phyloP scores from a whole-genome alignment of 2,797 vertebrate species.

The Simalia tracyae region DNA sequence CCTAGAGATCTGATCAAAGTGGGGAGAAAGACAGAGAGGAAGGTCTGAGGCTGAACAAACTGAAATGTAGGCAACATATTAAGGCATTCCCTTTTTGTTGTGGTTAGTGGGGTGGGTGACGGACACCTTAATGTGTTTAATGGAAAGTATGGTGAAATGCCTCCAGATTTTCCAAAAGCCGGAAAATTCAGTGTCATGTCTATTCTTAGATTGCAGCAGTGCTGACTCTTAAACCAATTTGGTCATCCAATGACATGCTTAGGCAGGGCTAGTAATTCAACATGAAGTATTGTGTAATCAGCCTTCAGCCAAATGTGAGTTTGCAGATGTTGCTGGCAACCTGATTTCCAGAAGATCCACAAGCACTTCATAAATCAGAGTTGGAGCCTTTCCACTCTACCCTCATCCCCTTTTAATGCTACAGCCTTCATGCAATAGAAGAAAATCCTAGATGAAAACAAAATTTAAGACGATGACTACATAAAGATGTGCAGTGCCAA shows the following conservation, averaged over 20 bases:
- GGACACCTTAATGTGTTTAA: neutral
- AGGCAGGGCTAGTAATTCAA: constrained; percentile 25
- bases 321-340: neutral
- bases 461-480: neutral
- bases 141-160: neutral
- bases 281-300: constrained; percentile 7
- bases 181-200: neutral
- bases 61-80: neutral
- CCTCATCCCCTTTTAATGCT: neutral
- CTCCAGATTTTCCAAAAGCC: neutral
- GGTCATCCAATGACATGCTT: constrained; percentile 7
- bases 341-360: neutral
- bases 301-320: neutral
- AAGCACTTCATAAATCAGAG: constrained; percentile 8
- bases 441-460: neutral
- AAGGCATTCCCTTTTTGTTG: neutral
- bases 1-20: neutral
- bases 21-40: neutral
- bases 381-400: neutral
- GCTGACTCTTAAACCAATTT: constrained; percentile 9
- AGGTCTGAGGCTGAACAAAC: neutral
- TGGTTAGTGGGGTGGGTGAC: neutral
- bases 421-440: neutral
- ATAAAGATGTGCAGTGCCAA: neutral
- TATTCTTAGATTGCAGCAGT: neutral